Conservation (phyloP, 1,140 invertebrate species). For the Stegodyphus dumicola region DNA sequence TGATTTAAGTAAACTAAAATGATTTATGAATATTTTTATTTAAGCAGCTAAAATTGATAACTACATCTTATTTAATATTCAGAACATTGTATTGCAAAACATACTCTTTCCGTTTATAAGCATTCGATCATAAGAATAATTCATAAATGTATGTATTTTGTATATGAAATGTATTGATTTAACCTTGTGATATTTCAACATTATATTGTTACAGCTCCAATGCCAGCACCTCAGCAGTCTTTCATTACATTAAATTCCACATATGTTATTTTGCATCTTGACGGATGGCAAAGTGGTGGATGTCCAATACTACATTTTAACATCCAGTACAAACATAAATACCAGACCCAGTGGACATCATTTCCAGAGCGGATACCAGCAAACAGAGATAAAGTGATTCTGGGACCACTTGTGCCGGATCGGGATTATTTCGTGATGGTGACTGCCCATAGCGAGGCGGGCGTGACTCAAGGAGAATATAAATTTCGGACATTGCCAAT, state of each 20-base stretch:
- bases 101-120: too few relatives aligned
- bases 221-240: conserved; percentile 59
- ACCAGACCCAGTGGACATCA: conserved; percentile 84
- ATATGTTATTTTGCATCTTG: conserved; percentile 69
- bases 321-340: conserved; percentile 76
- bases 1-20: too few relatives aligned
- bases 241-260: conserved; percentile 68
- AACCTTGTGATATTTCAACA: too few relatives aligned
- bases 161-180: too few relatives aligned
- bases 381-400: background rate
- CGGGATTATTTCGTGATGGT: conserved; percentile 60
- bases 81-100: too few relatives aligned
- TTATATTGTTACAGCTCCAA: conserved; percentile 62
- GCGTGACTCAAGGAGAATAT: conserved; percentile 58
- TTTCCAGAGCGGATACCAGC: conserved; percentile 69
- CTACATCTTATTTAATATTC: too few relatives aligned
- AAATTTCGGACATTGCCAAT: conserved; percentile 47
- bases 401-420: conserved; percentile 48
- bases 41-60: too few relatives aligned
- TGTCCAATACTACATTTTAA: conserved; percentile 73
- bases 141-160: too few relatives aligned
- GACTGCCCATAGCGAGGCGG: conserved; percentile 61
- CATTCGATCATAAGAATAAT: too few relatives aligned
- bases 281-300: conserved; percentile 74
- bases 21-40: too few relatives aligned